These are phyloP conservation scores for Eufriesea mexicana DNA, from an alignment of 1,140 invertebrate genomes.

Conservation along the genomic window DNA sequence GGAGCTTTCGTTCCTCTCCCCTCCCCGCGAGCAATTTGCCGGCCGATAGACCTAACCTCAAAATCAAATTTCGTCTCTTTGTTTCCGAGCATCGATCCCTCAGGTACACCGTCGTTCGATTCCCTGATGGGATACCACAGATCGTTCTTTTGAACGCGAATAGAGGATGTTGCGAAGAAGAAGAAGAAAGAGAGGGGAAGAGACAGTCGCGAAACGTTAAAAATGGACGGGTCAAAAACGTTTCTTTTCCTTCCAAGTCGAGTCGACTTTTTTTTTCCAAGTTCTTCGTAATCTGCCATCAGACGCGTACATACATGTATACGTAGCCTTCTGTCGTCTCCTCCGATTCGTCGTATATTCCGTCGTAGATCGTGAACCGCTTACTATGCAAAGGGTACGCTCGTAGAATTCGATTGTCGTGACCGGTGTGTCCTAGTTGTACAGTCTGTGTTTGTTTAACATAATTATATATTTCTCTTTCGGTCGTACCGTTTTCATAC, in stretches of 20 bases:
- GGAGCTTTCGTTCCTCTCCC: neutral
- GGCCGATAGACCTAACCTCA: neutral
- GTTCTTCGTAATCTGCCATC: slow-evolving; percentile 45
- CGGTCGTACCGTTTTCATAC: no score
- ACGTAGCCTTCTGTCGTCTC: neutral
- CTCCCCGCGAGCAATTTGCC: neutral
- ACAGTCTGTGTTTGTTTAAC: no score
- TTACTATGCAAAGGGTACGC: slow-evolving; percentile 45
- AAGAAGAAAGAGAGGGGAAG: no score
- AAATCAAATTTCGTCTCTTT: neutral
- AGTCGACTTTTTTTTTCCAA: neutral
- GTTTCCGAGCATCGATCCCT: neutral
- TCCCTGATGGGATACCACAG: no score
- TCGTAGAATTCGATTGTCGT: slow-evolving; percentile 51
- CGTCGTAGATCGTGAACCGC: slow-evolving; percentile 1
- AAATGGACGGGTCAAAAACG: neutral
- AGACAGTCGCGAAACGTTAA: neutral
- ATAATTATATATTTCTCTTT: no score
- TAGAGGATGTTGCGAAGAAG: no score
- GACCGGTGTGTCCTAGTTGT: neutral
- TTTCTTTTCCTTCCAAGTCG: neutral
- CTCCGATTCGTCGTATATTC: neutral
- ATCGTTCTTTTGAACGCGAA: neutral
- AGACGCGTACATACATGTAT: slow-evolving; percentile 11
- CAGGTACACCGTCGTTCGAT: no score